Evolutionary conservation across 2,888 invertebrate genomes (phyloP).

Genomic region (Neoaliturus tenellus): DNA sequence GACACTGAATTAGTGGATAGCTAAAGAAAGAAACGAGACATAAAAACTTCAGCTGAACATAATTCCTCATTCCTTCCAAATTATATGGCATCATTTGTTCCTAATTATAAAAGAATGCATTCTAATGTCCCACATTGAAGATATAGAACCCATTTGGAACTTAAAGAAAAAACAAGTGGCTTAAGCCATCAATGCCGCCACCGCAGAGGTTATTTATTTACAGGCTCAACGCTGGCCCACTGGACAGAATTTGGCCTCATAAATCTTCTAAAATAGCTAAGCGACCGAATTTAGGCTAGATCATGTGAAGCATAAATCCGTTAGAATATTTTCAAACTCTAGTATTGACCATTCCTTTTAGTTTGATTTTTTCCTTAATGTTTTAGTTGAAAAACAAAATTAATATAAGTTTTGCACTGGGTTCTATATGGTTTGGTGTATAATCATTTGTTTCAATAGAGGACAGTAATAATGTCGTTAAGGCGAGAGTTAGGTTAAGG

Average conservation of each 20-base stretch:
- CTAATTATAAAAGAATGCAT: slow-evolving; percentile 29
- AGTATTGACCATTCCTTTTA: no score
- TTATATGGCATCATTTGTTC: slow-evolving; percentile 9
- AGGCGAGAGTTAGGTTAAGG: no score
- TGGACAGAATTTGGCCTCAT: neutral
- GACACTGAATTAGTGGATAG: no score
- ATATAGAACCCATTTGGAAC: neutral
- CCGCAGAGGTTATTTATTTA: neutral
- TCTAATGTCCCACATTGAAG: neutral
- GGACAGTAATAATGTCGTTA: no score
- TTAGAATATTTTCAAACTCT: no score
- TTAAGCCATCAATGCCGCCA: neutral
- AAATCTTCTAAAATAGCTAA: slow-evolving; percentile 3
- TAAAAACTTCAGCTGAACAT: no score
- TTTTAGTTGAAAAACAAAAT: no score
- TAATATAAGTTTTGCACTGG: no score
- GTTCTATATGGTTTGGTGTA: no score
- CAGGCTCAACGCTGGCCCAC: neutral
- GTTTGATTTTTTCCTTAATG: no score
- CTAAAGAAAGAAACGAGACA: no score
- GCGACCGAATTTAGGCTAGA: neutral
- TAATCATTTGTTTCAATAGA: no score
- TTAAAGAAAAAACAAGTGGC: neutral
- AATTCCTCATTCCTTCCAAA: neutral
- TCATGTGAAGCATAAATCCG: neutral